Base-by-base conservation (phyloP, 2,888 invertebrate genomes). In the Pardosa pseudoannulata region DNA sequence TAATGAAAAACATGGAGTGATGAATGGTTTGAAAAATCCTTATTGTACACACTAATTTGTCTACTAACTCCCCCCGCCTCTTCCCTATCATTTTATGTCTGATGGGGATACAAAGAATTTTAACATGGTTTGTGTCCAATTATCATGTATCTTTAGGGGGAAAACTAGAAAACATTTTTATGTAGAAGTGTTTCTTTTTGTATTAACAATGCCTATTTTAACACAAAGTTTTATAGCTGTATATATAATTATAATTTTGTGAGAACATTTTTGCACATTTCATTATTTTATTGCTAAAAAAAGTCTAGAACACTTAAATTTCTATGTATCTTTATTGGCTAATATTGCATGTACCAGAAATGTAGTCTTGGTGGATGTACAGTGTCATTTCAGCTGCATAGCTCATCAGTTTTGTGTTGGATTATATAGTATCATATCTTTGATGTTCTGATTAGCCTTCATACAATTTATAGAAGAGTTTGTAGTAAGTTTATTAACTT, bases 171-270 rank as follows among this genome's bases (percentile, higher is more conserved):
- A 56, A 56, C 23, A 56, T 56, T 56, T 56, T 56, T 23, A 56
- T 56, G 56, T 23, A 56, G 23, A 23, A 67, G 9, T 32, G 0
- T 32, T 67, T 32, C 36, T 67, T 67, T 83, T 72, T 78, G 50
- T 68, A 65, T 74, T 68, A 23, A 32, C 62, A 27, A 62, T 65
- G 36, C 50, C 28, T 73, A 31, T 78, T 78, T 83, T 85, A 76
- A 72, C 19, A 31, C 13, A 28, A 41, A 73, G 62, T 78, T 85
- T 73, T 79, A 78, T 85, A 78, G 73, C 41, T 85, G 72, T 85
- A 71, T 32, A 85, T 73, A 76, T 72, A 83, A 71, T 70, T 75
- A 81, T 80, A 73, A 75, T 82, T 82, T 64, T 23, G 41, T 6
- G 70, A 67, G 56, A 39, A 71, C 36, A 27, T 50, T 78, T 32